Evolutionary conservation across 2,888 invertebrate species (phyloP).

Genomic region (Eucriotettix oculatus): DNA sequence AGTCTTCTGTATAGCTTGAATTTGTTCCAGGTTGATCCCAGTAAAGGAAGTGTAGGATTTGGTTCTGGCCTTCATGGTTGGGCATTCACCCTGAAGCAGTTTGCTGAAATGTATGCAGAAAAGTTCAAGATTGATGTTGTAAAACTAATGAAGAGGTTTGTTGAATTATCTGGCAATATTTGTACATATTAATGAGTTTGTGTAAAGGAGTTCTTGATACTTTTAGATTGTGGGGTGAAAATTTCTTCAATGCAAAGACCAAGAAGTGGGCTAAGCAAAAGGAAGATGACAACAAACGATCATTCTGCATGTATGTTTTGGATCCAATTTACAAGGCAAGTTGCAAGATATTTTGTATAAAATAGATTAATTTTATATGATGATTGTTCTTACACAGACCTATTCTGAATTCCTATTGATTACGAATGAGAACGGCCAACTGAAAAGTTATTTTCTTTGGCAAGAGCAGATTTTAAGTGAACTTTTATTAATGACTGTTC

Average conservation of each 20-base stretch:
- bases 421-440: background rate
- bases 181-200: background rate
- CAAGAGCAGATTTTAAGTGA: no score
- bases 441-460: no score
- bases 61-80: conserved; percentile 99
- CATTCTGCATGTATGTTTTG: conserved; percentile 97
- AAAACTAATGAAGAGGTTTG: conserved; percentile 81
- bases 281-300: conserved; percentile 83
- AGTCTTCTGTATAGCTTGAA: background rate
- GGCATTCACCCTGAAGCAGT: conserved; percentile 99
- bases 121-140: conserved; percentile 96
- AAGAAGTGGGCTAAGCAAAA: conserved; percentile 97
- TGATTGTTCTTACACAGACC: conserved; percentile 12
- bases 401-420: conserved; percentile 10
- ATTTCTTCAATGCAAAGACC: conserved; percentile 92
- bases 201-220: background rate
- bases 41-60: conserved; percentile 97
- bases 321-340: conserved; percentile 96
- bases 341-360: conserved; percentile 11
- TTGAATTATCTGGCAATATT: background rate
- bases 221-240: conserved; percentile 84
- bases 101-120: conserved; percentile 96
- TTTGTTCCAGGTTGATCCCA: conserved; percentile 61
- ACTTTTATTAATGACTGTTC: background rate
- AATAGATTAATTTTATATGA: background rate